Evolutionary conservation across 1,140 invertebrate genomes (phyloP).

Genomic region (Polypedilum vanderplanki): DNA sequence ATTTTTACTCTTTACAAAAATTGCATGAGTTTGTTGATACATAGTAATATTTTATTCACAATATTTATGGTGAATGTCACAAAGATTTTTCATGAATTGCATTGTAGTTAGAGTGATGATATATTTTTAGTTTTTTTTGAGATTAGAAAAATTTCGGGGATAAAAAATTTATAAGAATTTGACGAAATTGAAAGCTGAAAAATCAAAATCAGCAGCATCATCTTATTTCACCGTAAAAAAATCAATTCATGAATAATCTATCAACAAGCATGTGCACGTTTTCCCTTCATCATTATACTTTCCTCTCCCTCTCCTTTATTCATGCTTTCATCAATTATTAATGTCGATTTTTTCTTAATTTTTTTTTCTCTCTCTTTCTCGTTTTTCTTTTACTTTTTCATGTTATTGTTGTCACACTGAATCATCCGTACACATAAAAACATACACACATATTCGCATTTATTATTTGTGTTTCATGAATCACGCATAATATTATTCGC

Average conservation of each 20-base stretch:
- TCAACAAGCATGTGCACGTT: not conserved
- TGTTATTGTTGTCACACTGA: constrained; percentile 23
- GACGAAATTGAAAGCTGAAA: too few species aligned
- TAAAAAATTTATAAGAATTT: too few species aligned
- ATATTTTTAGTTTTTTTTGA: too few species aligned
- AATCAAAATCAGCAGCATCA: not conserved
- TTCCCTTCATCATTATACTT: constrained; percentile 22
- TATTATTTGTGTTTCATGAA: not conserved
- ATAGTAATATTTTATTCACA: too few species aligned
- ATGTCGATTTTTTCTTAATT: constrained; percentile 38
- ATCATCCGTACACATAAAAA: not conserved
- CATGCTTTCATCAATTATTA: constrained; percentile 31
- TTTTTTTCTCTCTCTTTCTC: constrained; percentile 35
- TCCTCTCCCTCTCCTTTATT: not conserved
- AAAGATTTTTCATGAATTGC: too few species aligned
- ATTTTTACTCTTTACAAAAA: too few species aligned
- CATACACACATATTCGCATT: not conserved
- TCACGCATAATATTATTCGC: constrained; percentile 10
- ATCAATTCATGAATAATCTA: constrained; percentile 30
- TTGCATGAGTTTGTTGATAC: too few species aligned
- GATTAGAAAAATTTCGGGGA: too few species aligned
- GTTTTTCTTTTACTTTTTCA: constrained; percentile 31
- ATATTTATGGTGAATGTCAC: too few species aligned
- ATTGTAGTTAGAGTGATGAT: too few species aligned
- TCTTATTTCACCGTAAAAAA: constrained; percentile 8